A percentile compares a stretch with the other conserved stretches of the same genome.
Evolutionary conservation across 2,888 invertebrate species (phyloP).

Genomic region (Lochmaea capreae): DNA sequence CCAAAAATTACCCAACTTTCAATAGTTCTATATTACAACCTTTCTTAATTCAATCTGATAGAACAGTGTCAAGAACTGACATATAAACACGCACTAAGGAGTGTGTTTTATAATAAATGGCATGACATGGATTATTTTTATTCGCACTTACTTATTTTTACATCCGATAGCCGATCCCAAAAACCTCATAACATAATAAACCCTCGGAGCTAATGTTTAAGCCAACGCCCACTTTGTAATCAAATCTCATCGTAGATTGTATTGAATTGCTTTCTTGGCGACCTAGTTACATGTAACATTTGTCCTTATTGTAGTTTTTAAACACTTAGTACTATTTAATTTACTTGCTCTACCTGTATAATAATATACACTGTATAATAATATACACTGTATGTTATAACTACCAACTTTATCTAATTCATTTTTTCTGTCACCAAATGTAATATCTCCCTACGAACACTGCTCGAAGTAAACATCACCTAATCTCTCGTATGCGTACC

Average conservation of each 20-base stretch:
- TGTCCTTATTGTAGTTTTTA: no score
- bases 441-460: no score
- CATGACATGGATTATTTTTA: slow-evolving; percentile 19
- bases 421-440: no score
- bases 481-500: no score
- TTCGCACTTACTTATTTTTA: slow-evolving; percentile 14
- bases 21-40: not conserved
- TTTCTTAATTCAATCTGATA: not conserved
- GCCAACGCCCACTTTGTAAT: slow-evolving; percentile 24
- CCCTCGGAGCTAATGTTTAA: slow-evolving; percentile 16
- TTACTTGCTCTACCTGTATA: no score
- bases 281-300: not conserved
- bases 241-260: slow-evolving; percentile 3
- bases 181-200: slow-evolving; percentile 10
- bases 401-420: no score
- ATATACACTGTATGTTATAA: no score
- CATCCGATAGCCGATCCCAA: slow-evolving; percentile 18
- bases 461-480: no score
- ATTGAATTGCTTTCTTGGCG: not conserved
- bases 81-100: slow-evolving; percentile 16
- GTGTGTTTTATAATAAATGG: slow-evolving; percentile 21
- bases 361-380: no score
- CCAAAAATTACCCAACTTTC: not conserved
- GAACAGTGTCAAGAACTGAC: not conserved
- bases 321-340: no score